Evolutionary conservation across 1,140 invertebrate genomes (phyloP).

Genomic region (Zaprionus tsacasi): DNA sequence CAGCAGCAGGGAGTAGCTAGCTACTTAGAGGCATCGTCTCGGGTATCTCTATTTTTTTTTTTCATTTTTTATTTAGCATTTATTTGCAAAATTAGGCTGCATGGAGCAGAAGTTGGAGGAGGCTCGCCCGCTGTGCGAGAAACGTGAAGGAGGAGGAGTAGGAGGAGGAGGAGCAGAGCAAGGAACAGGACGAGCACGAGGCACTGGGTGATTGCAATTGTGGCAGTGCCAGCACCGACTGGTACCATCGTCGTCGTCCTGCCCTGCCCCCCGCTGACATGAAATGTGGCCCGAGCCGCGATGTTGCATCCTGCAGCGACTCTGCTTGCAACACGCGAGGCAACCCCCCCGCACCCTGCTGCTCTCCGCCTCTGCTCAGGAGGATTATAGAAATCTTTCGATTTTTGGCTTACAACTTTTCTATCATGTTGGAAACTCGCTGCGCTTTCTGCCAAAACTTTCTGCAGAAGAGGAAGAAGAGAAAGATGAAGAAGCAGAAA

Average conservation of each 20-base stretch:
- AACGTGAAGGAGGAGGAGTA: not conserved
- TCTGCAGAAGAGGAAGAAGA: not conserved
- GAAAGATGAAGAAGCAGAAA: not conserved
- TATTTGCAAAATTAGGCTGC: conserved; percentile 76
- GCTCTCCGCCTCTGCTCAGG: conserved; percentile 3
- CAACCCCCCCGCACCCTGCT: not conserved
- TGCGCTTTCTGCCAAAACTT: conserved; percentile 23
- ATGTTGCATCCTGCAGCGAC: too few relatives aligned
- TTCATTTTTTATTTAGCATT: conserved; percentile 62
- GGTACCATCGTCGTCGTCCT: conserved; percentile 9
- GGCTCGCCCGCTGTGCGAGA: conserved; percentile 43
- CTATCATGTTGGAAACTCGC: not conserved
- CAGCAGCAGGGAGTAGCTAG: not conserved
- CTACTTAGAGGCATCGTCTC: conserved; percentile 21
- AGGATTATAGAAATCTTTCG: not conserved
- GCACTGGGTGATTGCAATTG: conserved; percentile 23
- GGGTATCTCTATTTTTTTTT: conserved; percentile 54
- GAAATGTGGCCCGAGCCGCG: conserved; percentile 18
- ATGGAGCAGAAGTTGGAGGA: not conserved
- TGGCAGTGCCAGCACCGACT: conserved; percentile 29
- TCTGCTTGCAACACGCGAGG: too few relatives aligned
- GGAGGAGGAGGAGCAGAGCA: not conserved
- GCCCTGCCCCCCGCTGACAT: conserved; percentile 41
- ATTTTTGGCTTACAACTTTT: not conserved
- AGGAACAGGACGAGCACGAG: not conserved